phyloP scores from a whole-genome alignment of 2,113 vertebrate genomes.

The Limanda limanda region DNA sequence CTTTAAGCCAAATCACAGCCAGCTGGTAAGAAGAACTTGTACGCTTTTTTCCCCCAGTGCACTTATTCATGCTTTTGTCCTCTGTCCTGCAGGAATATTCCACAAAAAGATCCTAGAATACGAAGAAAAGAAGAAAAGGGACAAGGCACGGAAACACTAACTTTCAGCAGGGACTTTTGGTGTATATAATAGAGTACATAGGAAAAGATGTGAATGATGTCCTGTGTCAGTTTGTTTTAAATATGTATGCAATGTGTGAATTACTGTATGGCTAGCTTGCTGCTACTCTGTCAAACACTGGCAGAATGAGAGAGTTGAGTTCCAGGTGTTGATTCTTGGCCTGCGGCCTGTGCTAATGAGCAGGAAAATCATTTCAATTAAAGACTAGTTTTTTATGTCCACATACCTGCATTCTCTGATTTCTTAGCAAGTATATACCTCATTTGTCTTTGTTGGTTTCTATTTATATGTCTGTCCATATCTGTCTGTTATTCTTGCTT shows the following conservation, averaged over 20 bases:
- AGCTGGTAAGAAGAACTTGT: too few relatives aligned
- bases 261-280: slow-evolving; percentile 52
- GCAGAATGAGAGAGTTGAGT: slow-evolving; percentile 8
- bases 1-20: too few relatives aligned
- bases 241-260: slow-evolving; percentile 37
- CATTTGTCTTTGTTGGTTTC: not conserved
- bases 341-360: slow-evolving; percentile 20
- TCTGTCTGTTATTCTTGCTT: too few relatives aligned
- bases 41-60: not conserved
- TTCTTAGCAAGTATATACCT: not conserved
- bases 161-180: not conserved
- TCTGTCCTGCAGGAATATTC: slow-evolving; percentile 82
- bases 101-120: slow-evolving; percentile 89
- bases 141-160: slow-evolving; percentile 80
- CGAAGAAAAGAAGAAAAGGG: slow-evolving; percentile 85
- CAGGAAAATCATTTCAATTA: slow-evolving; percentile 65
- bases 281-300: slow-evolving; percentile 66
- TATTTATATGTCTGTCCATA: too few relatives aligned
- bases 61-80: not conserved
- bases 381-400: slow-evolving; percentile 51
- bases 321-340: slow-evolving; percentile 22
- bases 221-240: slow-evolving; percentile 25
- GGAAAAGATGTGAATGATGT: slow-evolving; percentile 57
- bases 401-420: not conserved
- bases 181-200: slow-evolving; percentile 29